phyloP scores from a whole-genome alignment of 2,888 invertebrate genomes.

The Polylopha cassiicola region DNA sequence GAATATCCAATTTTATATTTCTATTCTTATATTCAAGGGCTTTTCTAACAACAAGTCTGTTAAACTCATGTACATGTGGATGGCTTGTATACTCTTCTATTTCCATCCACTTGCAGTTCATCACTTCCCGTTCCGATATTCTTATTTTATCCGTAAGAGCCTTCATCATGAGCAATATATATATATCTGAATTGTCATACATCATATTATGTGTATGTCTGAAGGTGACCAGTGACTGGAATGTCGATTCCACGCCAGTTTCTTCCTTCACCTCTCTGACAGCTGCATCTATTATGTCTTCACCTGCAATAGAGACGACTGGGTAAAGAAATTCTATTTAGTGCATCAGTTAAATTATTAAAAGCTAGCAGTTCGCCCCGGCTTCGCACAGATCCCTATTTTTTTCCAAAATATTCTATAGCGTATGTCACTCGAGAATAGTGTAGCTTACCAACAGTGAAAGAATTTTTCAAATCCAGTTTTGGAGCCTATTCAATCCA shows the following conservation, averaged over 20 bases:
- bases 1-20: conserved; percentile 78
- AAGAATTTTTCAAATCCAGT: no score
- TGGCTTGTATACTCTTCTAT: conserved; percentile 82
- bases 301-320: conserved; percentile 79
- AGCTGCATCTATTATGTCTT: conserved; percentile 88
- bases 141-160: conserved; percentile 80
- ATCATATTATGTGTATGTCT: conserved; percentile 87
- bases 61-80: conserved; percentile 84
- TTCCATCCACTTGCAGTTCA: conserved; percentile 88
- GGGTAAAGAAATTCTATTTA: no score
- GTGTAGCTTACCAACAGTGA: no score
- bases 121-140: conserved; percentile 86
- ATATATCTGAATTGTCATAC: conserved; percentile 92
- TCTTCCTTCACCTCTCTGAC: conserved; percentile 93
- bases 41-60: conserved; percentile 80
- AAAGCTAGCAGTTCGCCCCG: no score
- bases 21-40: conserved; percentile 79
- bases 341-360: no score
- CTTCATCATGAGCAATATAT: conserved; percentile 84
- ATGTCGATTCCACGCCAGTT: conserved; percentile 87
- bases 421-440: no score
- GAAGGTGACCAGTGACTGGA: conserved; percentile 84
- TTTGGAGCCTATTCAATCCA: no score
- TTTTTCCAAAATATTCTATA: no score
- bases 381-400: no score